These are phyloP conservation scores for Dicrostonyx torquatus DNA, from an alignment of 2,797 vertebrate species.

Conservation along the genomic window DNA sequence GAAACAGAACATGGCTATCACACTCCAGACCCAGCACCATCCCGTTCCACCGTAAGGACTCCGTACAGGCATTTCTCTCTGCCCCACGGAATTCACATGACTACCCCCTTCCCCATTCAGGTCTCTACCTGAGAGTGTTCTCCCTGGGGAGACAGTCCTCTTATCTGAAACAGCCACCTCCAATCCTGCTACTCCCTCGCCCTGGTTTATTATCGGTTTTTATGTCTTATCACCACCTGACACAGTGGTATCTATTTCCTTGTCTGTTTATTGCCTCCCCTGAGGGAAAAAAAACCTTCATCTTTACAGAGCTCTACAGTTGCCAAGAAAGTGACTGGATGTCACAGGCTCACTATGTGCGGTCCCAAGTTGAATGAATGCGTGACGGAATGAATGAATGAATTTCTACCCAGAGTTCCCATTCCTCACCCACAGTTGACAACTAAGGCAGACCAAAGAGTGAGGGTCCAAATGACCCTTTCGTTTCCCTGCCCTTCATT, in stretches of 20 bases:
- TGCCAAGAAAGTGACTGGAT: not conserved
- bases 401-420: not conserved
- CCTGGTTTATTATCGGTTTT: not conserved
- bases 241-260: not conserved
- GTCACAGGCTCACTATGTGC: not conserved
- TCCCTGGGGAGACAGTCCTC: not conserved
- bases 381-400: not conserved
- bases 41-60: not conserved
- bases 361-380: not conserved
- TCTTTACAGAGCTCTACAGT: not conserved
- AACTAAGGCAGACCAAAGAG: not conserved
- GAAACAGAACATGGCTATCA: not conserved
- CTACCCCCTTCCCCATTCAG: not conserved
- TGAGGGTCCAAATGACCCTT: not conserved
- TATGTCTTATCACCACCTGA: conserved; percentile 1
- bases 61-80: not conserved
- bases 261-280: not conserved
- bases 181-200: not conserved
- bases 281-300: not conserved
- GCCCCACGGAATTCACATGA: not conserved
- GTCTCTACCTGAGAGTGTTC: not conserved
- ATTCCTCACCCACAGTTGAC: not conserved
- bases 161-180: not conserved
- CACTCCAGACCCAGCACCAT: not conserved
- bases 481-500: not conserved